These are phyloP conservation scores for Dendrolimus kikuchii DNA, from an alignment of 1,140 invertebrate species.

Conservation along the genomic window DNA sequence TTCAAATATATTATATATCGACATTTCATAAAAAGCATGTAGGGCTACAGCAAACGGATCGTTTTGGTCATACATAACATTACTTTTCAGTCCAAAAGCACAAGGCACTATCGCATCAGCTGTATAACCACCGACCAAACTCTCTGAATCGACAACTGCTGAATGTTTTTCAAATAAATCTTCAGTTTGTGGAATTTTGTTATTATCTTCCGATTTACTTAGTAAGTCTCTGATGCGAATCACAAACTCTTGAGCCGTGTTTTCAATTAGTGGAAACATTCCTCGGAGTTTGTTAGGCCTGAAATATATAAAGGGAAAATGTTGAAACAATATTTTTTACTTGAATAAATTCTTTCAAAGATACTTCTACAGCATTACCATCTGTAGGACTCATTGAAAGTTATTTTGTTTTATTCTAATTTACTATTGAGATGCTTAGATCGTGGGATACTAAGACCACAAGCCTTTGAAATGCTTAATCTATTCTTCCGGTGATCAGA, in stretches of 20 bases:
- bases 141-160: slow-evolving; percentile 36
- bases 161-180: neutral
- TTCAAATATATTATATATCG: slow-evolving; percentile 53
- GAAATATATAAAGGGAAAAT: slow-evolving; percentile 19
- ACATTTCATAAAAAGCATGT: slow-evolving; percentile 55
- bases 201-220: slow-evolving; percentile 3
- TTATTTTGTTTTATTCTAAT: too few relatives aligned
- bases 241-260: slow-evolving; percentile 48
- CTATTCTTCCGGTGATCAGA: too few relatives aligned
- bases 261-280: slow-evolving; percentile 56
- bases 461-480: too few relatives aligned
- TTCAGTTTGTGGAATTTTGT: neutral
- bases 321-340: neutral
- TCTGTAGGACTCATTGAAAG: too few relatives aligned
- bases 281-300: slow-evolving; percentile 58
- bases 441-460: too few relatives aligned
- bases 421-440: too few relatives aligned
- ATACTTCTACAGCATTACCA: neutral
- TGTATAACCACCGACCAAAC: slow-evolving; percentile 51
- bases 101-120: slow-evolving; percentile 62
- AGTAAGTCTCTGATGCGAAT: slow-evolving; percentile 24
- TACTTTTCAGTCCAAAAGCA: slow-evolving; percentile 57
- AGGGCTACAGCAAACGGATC: slow-evolving; percentile 57
- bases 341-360: neutral
- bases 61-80: slow-evolving; percentile 49